Base-by-base conservation (phyloP, 2,888 invertebrate genomes). In the Yponomeuta malinellus region DNA sequence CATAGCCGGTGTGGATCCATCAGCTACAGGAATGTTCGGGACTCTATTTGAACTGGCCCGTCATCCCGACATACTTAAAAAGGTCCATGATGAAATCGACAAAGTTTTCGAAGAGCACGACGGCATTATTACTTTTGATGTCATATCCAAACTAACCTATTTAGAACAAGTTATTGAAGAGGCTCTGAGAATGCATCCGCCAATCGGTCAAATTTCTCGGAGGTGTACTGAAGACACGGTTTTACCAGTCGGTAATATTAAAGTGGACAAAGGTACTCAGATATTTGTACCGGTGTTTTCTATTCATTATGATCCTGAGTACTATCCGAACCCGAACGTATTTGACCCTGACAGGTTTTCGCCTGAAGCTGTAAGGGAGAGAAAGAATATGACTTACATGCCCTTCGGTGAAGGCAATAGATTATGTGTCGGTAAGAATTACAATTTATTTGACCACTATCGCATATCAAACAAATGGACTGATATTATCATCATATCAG, bases 371-470 rank as follows among this genome's bases (percentile, higher is more conserved):
- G 79, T 78, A 72, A 76, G 76, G 68, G 76, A 77, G 59, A 73
- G 81, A 0, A 79, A 74, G 67, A 84, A 85, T 33, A 75, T 78
- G 48, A 78, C 80, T 0, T 92, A 85, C 71, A 75, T 89, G 76
- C 90, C 92, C 0, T 93, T 92, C 74, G 92, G 93, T 0, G 87
- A 80, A 76, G 92, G 92, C 0, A 84, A 85, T 5, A 79, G 93
- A 63, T 78, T 82, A 29, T 93, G 93, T 73, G 85, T 93, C 2
- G 93, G 92, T 73, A 76, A 78, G 73, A 69, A 84, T 12, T 43
- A 43, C 43, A 5, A 43, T 8, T 43, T 43, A 43, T 43, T 33
- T 23, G 1, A 43, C 43, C 43, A 43, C 6, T 43, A 43, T 43
- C 43, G 43, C 43, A 43, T 8, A 43, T 6, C 63, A 63, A 63